These are phyloP conservation scores for Dasyprocta punctata DNA, from an alignment of 2,113 vertebrate genomes.

Conservation along the genomic window DNA sequence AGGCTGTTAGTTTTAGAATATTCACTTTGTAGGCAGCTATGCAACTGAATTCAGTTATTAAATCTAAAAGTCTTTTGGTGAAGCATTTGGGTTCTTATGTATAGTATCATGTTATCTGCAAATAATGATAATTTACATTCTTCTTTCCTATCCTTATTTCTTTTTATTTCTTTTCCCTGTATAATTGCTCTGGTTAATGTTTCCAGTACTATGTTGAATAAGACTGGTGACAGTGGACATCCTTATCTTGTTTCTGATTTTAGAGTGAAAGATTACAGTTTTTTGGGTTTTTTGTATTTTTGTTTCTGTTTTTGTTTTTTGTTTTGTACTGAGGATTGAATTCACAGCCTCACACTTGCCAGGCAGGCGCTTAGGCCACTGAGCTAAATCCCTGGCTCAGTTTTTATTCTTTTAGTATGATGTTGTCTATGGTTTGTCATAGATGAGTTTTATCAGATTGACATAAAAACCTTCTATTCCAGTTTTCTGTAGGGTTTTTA, in stretches of 20 bases:
- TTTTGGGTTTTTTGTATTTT: too few species aligned
- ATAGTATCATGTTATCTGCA: neutral
- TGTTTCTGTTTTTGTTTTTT: too few species aligned
- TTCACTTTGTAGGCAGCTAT: neutral
- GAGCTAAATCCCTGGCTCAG: too few species aligned
- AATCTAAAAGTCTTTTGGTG: neutral
- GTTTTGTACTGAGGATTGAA: too few species aligned
- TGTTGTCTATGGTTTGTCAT: neutral
- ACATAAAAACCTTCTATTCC: neutral
- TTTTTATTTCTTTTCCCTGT: neutral
- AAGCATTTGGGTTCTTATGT: neutral
- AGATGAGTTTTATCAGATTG: neutral
- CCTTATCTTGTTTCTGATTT: neutral
- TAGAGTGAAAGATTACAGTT: neutral
- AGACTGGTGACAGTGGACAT: neutral
- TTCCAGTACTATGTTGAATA: neutral
- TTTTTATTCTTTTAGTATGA: neutral
- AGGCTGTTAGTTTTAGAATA: neutral
- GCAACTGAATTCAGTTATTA: neutral
- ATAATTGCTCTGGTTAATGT: neutral
- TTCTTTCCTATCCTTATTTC: neutral
- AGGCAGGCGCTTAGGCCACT: too few species aligned
- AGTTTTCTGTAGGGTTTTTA: neutral
- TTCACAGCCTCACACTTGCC: too few species aligned
- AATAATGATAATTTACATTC: neutral